Evolutionary conservation across 2,888 invertebrate species (phyloP).

Genomic region (Drosophila niveifrons): DNA sequence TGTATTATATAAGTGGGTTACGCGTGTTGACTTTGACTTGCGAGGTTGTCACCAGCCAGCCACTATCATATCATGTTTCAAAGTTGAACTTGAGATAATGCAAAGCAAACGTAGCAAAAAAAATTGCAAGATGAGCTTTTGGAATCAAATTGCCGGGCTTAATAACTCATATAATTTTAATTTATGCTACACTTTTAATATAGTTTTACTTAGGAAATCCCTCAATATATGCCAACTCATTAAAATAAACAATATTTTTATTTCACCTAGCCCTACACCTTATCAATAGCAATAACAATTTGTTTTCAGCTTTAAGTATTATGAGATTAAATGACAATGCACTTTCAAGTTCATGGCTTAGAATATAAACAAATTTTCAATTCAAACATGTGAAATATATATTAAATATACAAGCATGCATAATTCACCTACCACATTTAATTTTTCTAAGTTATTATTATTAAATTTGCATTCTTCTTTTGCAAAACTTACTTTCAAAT

Average conservation of each 20-base stretch:
- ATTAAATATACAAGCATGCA: too few relatives aligned
- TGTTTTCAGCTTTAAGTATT: background rate
- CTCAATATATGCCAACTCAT: background rate
- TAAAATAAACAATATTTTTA: background rate
- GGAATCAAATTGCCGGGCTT: background rate
- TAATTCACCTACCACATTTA: too few relatives aligned
- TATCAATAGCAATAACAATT: slow-evolving; percentile 33
- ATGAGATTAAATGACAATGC: slow-evolving; percentile 5
- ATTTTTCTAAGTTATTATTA: background rate
- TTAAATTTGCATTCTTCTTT: background rate
- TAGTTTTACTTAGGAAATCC: background rate
- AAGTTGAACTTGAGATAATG: slow-evolving; percentile 50
- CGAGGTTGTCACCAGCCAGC: slow-evolving; percentile 44
- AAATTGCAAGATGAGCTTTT: background rate
- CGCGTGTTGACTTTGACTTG: slow-evolving; percentile 64
- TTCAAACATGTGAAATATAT: too few relatives aligned
- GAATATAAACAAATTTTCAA: background rate
- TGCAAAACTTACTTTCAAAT: background rate
- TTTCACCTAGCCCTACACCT: slow-evolving; percentile 2
- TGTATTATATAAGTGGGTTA: slow-evolving; percentile 55
- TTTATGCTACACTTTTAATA: background rate
- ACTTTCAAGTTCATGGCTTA: slow-evolving; percentile 37
- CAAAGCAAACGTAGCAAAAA: slow-evolving; percentile 14
- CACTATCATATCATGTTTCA: slow-evolving; percentile 43
- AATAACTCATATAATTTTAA: background rate